Evolutionary conservation across 1,140 invertebrate species (phyloP), one percentile per base, ranked within the genome.

Genomic region (Helicoverpa armigera): DNA sequence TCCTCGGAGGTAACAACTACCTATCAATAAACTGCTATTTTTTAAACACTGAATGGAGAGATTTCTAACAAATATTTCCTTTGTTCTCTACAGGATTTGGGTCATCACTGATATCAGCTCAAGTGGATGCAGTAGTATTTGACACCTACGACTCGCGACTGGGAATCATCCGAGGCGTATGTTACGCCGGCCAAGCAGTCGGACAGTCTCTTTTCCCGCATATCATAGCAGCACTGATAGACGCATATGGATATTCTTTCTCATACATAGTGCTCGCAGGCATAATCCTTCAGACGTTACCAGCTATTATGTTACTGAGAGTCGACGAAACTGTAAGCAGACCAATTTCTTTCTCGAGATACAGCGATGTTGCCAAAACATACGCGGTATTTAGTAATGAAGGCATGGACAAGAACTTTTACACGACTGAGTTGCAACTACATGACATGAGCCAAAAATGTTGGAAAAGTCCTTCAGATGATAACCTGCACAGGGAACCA

Each of bases 401-500:
- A 65, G 86, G 81, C 1, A 79, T 91, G 23, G 87, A 91, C 50
- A 88, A 87, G 76, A 88, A 87, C 76, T 87, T 86, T 73, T 89
- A 88, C 79, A 82, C 86, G 35, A 89, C 89, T 48, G 94, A 95
- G 83, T 80, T 95, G 61, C 94, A 92, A 86, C 81, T 95, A 51
- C 89, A 94, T 60, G 92, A 93, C 77, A 81, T 95, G 82, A 87
- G 90, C 72, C 91, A 89, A 81, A 95, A 95, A 90, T 90, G 90
- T 82, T 95, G 95, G 95, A 91, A 94, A 85, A 95, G 90, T 88
- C 95, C 94, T 14, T 94, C 93, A 9, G 93, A 94, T 78, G 93
- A 95, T 81, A 94, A 93, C 83, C 81, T 92, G 58, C 86, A 92
- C 54, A 60, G 86, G 69, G 83, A 89, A 60, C 72, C 79, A 11